A percentile compares a stretch with the other conserved stretches of the same genome.
Evolutionary conservation across 2,797 vertebrate species (phyloP).

Genomic region (Acomys russatus): DNA sequence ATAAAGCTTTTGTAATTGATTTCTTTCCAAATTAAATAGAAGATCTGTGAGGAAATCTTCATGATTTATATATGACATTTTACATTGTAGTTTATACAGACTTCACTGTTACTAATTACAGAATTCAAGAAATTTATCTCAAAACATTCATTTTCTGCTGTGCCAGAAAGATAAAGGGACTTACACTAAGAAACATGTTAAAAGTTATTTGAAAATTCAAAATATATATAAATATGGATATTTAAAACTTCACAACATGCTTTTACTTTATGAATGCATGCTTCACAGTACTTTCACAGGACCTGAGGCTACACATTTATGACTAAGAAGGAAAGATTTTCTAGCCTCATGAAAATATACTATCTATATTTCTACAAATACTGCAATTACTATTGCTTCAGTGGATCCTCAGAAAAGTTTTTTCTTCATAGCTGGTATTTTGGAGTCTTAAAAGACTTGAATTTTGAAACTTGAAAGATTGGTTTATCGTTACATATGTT

Average conservation of each 20-base stretch:
- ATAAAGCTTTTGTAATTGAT: background rate
- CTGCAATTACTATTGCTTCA: background rate
- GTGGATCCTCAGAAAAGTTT: background rate
- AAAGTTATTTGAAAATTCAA: background rate
- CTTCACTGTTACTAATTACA: background rate
- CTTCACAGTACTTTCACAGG: background rate
- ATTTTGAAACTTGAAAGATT: slow-evolving; percentile 46
- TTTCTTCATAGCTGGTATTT: slow-evolving; percentile 38
- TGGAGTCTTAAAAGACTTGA: slow-evolving; percentile 65
- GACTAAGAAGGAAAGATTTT: slow-evolving; percentile 19
- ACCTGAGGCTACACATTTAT: background rate
- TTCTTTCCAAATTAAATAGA: background rate
- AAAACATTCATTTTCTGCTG: slow-evolving; percentile 34
- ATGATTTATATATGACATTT: slow-evolving; percentile 2
- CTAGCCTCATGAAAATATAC: slow-evolving; percentile 9
- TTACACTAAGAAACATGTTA: background rate
- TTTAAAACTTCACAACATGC: background rate
- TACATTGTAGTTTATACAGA: background rate
- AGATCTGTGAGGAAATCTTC: background rate
- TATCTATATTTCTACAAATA: background rate
- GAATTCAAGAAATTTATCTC: slow-evolving; percentile 36
- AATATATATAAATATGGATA: background rate
- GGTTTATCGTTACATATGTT: slow-evolving; percentile 86
- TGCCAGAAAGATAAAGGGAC: slow-evolving; percentile 15
- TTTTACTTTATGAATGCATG: background rate